Base-by-base conservation (phyloP, 2,113 vertebrate genomes). In the Daphoenositta chrysoptera region DNA sequence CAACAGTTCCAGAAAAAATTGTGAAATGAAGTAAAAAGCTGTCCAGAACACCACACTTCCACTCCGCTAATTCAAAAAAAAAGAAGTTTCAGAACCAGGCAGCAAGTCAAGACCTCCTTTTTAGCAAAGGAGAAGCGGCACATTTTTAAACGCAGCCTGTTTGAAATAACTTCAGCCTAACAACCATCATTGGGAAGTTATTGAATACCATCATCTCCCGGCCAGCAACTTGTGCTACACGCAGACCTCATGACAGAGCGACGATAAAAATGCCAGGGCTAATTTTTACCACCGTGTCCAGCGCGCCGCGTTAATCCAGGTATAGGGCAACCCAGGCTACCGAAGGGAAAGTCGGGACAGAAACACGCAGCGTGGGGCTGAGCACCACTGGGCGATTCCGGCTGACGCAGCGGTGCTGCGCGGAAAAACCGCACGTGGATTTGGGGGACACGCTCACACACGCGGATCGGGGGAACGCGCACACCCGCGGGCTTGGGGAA, bases 21-120 rank as follows among this genome's bases (percentile, higher is more conserved):
- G 89, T 75, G 91, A 97, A 97, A 97, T 39, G 8, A 93, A 94
- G 85, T 44, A 77, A 82, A 84, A 96, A 89, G 70, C 85, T 69
- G 42, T 40, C 42, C 87, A 58, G 80, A 94, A 86, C 65, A 86
- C 82, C 64, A 84, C 7, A n/a, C 73, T 70, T 91, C 66, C 56
- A 73, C 44, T 56, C 64, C 20, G 51, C 39, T 66, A 73, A 92
- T 96, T 83, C 1, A 87, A 93, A 97, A 97, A 50, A 60, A 85
- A 53, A 5, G 7, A 73, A 91, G 44, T 94, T 76, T 72, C 53
- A 82, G 85, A 42, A 84, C 78, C 47, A 94, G 78, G 72, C 12
- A 47, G 50, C 64, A 73, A 94, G 51, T 57, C 79, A 60, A 90
- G 79, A 84, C 69, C 85, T 93, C 61, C 27, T 87, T 95, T 95